A percentile compares a stretch with the other conserved stretches of the same genome.
Evolutionary conservation across 1,140 invertebrate species (phyloP).

Genomic region (Muscidifurax raptorellus): DNA sequence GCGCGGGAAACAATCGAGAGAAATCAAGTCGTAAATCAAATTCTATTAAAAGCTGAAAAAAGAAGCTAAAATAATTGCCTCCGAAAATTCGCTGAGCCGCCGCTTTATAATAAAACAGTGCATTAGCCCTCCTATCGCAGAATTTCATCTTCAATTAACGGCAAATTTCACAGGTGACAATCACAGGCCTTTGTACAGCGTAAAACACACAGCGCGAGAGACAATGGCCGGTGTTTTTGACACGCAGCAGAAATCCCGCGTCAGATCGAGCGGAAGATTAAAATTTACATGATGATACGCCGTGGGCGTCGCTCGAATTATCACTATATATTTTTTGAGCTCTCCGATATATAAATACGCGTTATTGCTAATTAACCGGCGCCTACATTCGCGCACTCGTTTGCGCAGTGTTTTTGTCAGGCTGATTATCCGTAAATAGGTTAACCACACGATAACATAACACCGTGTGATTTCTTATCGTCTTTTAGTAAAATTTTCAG

Average conservation of each 20-base stretch:
- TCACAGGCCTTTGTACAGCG: neutral
- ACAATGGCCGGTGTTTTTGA: conserved; percentile 32
- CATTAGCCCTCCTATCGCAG: neutral
- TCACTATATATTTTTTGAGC: neutral
- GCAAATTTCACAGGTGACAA: conserved; percentile 32
- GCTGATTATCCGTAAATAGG: neutral
- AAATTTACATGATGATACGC: conserved; percentile 34
- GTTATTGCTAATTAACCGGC: conserved; percentile 2
- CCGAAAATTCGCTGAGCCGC: neutral
- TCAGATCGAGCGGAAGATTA: conserved; percentile 27
- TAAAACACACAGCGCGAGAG: neutral
- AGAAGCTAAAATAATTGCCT: neutral
- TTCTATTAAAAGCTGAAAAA: neutral
- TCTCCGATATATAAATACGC: neutral
- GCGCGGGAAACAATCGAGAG: neutral
- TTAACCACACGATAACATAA: neutral
- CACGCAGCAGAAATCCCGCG: neutral
- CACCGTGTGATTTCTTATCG: too few species aligned
- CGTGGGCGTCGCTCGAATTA: neutral
- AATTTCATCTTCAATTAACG: conserved; percentile 28
- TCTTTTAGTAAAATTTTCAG: too few species aligned
- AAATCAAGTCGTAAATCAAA: neutral
- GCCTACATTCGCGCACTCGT: conserved; percentile 3
- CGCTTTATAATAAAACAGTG: conserved; percentile 24
- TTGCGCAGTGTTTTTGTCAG: neutral